phyloP scores from a whole-genome alignment of 2,888 invertebrate genomes.

The Dicycla oo region DNA sequence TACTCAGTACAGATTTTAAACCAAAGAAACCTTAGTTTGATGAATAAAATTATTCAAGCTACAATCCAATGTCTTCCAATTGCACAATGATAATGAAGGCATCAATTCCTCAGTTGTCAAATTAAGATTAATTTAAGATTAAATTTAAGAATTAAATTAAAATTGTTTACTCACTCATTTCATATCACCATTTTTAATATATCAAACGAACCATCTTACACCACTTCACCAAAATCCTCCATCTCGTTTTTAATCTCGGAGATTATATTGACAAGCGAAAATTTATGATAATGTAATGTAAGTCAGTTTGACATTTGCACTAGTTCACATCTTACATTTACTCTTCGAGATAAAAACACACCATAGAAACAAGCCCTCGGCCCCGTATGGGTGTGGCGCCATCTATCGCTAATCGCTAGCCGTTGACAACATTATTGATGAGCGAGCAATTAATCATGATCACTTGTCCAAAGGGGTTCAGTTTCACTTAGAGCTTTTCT shows the following conservation, averaged over 20 bases:
- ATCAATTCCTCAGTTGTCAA: background rate
- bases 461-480: slow-evolving; percentile 64
- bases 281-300: no score
- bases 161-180: background rate
- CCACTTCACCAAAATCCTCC: background rate
- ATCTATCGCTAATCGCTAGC: slow-evolving; percentile 63
- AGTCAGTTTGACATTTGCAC: no score
- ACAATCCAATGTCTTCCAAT: background rate
- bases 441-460: slow-evolving; percentile 68
- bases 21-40: background rate
- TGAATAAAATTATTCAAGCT: background rate
- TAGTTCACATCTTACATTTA: no score
- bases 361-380: slow-evolving; percentile 40
- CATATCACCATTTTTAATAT: background rate
- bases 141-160: no score
- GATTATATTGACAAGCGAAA: no score
- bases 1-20: background rate
- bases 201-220: background rate
- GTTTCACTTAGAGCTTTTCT: slow-evolving; percentile 65
- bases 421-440: slow-evolving; percentile 67
- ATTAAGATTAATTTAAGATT: no score
- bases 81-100: background rate
- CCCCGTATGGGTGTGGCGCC: slow-evolving; percentile 39
- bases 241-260: no score
- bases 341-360: no score